Base-by-base conservation (phyloP, 2,113 vertebrate genomes). In the Condylura cristata region DNA sequence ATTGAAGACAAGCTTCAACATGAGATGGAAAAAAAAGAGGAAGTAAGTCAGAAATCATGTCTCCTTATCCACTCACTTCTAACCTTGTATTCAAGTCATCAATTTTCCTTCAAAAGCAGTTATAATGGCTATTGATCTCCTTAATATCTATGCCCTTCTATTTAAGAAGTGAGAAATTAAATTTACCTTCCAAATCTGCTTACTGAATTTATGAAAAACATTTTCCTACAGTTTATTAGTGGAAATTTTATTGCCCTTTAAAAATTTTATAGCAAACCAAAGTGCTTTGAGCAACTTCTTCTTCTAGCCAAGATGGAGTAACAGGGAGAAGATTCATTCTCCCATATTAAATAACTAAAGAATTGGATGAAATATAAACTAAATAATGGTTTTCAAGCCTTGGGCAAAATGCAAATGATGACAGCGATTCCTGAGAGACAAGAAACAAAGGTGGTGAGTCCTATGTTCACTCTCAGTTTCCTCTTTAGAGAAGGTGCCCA, bases 141-240 rank as follows among this genome's bases (percentile, higher is more conserved):
- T 71, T 94, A 95, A 89, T 78, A 72, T 53, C 39, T 32, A 58
- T 76, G 46, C 2, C 8, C 1, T 79, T 90, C 4, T 88, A 61
- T 79, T 94, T 94, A 90, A 84, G 51, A 85, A 96, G 51, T 76
- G 53, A 26, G 11, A 80, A 87, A 53, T 76, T 85, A 92, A 65
- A 80, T 84, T 44, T n/a, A 30, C 28, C 61, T 92, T 92, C 66
- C 7, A 90, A 76, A 83, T 90, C 24, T 95, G 48, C 58, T 94
- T 92, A 60, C 17, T 87, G 20, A 92, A 84, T 75, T 87, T 80
- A 81, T 72, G 34, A 72, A 71, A 90, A 95, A 90, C 2, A 34
- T 92, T 95, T 96, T 90, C 37, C 48, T 93, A 58, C 11, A 83
- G 60, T 63, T 94, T 90, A 65, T 80, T 94, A 90, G 44, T 48